Conservation (phyloP, 2,113 vertebrate genomes). For the Zosterops hypoxanthus region DNA sequence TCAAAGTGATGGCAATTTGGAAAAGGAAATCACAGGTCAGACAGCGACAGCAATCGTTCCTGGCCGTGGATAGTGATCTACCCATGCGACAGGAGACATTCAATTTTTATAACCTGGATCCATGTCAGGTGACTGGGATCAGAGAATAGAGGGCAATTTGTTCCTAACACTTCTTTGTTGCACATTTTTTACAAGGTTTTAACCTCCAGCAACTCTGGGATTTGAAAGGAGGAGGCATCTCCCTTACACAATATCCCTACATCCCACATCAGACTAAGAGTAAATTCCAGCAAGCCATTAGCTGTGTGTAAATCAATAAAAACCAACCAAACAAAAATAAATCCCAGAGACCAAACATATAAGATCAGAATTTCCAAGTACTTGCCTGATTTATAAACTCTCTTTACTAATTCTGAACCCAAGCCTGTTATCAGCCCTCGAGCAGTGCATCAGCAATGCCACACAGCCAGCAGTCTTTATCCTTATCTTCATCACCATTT, state of each 20-base stretch:
- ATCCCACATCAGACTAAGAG: conserved; percentile 35
- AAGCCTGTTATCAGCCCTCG: background rate
- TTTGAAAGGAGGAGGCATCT: conserved; percentile 3
- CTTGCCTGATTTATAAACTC: conserved; percentile 38
- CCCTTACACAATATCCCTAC: conserved; percentile 26
- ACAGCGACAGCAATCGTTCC: background rate
- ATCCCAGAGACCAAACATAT: background rate
- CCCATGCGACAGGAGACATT: background rate
- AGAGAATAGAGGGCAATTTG: conserved; percentile 24
- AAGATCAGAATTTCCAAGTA: conserved; percentile 36
- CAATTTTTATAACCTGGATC: background rate
- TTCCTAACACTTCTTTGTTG: background rate
- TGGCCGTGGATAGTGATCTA: background rate
- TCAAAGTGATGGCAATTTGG: background rate
- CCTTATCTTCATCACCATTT: conserved; percentile 2
- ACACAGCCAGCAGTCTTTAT: background rate
- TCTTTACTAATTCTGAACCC: background rate
- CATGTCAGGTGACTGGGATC: background rate
- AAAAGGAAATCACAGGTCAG: background rate
- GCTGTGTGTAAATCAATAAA: conserved; percentile 40
- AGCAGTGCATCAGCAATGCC: background rate
- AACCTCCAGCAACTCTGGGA: conserved; percentile 16
- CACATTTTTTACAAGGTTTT: conserved; percentile 34
- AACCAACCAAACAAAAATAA: conserved; percentile 57
- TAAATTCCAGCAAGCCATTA: conserved; percentile 52